phyloP scores from a whole-genome alignment of 35 echinoderm and acorn worm species.

The Heliocidaris tuberculata region DNA sequence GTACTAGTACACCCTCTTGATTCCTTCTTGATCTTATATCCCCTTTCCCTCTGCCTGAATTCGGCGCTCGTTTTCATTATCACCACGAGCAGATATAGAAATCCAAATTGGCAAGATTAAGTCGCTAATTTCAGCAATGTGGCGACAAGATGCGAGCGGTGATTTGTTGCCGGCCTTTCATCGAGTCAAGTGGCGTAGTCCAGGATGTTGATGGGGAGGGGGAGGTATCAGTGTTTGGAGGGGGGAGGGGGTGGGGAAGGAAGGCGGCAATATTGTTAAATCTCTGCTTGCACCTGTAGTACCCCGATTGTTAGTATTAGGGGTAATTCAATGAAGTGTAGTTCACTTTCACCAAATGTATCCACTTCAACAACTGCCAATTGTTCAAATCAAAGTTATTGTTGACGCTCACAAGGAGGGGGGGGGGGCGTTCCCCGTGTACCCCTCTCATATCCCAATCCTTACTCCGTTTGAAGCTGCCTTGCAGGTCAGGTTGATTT shows the following conservation, averaged over 20 bases:
- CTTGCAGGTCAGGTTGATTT: neutral
- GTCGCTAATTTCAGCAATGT: neutral
- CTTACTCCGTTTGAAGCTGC: neutral
- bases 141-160: neutral
- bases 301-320: neutral
- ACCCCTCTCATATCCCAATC: neutral
- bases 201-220: neutral
- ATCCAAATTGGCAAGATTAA: constrained; percentile 5
- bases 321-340: neutral
- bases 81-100: constrained; percentile 5
- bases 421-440: neutral
- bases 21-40: neutral
- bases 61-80: neutral
- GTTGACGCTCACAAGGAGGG: too few species aligned
- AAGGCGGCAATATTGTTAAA: neutral
- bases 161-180: neutral
- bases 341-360: too few species aligned
- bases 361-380: too few species aligned
- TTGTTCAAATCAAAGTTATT: too few species aligned
- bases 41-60: neutral
- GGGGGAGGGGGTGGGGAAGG: too few species aligned
- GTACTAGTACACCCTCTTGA: neutral
- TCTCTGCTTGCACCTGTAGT: neutral
- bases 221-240: neutral
- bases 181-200: neutral